Evolutionary conservation across 1,140 invertebrate genomes (phyloP), one percentile per base, ranked within the genome.

Genomic region (Penaeus vannamei): DNA sequence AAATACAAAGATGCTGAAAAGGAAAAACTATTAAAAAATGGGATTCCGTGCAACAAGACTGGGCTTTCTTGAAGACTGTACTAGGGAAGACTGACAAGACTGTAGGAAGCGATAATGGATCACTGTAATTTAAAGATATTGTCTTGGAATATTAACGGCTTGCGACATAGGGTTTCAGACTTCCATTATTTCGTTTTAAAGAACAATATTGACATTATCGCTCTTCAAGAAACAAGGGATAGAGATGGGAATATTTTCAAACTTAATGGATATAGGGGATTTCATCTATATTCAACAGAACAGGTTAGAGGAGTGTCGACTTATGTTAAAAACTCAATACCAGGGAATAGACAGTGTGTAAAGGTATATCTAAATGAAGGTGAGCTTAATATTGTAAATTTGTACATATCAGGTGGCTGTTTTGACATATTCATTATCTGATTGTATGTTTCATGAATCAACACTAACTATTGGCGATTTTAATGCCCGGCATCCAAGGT

Each of bases 141-240:
- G 60, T 81, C 79, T 7, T 81, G 79, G 79, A 53, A 81, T 81
- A 53, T 81, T 3, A 46, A 81, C 60, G 46, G 79, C 32, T 53
- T 81, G 14, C 10, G 4, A 53, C n/a, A 32, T 10, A 32, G 79
- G 14, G n/a, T 81, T 36, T 53, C 46, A 53, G 79, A 81, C 26
- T 59, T 81, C 42, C 79, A 81, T 59, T 81, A 53, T n/a, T 81
- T 20, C 60, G 79, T 59, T n/a, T 81, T 36, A n/a, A n/a, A 81
- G 46, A 81, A 81, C 26, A 53, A 81, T 53, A 77, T 77, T 77
- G 26, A 14, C 46, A 42, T 77, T 29, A 10, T 77, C 32, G 76
- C 76, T 42, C 46, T 77, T 29, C 76, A 77, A 42, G 76, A 19
- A 32, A 32, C 76, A 14, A 19, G 36, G 26, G 76, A 77, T 77